Conservation (phyloP, 2,888 invertebrate species). For the Himalopsyche kuldschensis region DNA sequence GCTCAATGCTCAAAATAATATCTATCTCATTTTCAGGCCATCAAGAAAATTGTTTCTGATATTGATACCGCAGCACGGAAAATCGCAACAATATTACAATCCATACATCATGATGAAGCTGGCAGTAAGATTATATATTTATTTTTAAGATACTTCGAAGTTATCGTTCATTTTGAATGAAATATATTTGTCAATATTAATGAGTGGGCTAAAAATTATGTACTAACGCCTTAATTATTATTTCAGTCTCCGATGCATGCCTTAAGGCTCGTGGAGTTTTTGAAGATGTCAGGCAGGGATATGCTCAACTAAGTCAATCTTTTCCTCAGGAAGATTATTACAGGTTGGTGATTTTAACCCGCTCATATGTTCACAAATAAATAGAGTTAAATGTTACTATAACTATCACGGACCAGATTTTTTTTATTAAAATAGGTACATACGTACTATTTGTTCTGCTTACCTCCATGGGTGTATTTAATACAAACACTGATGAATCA, state of each 20-base stretch:
- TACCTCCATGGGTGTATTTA: too few species aligned
- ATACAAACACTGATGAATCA: too few species aligned
- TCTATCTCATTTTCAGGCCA: conserved; percentile 56
- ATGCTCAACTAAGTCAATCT: conserved; percentile 63
- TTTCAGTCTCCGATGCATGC: conserved; percentile 66
- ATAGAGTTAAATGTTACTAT: too few species aligned
- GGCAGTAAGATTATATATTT: conserved; percentile 61
- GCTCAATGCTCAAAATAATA: neutral
- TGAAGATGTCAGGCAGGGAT: conserved; percentile 66
- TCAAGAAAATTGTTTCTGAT: conserved; percentile 70
- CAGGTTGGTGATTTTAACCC: conserved; percentile 59
- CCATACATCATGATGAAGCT: conserved; percentile 75
- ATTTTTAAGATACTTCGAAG: too few species aligned
- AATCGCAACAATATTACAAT: conserved; percentile 76
- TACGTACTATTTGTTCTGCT: too few species aligned
- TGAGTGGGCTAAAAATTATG: too few species aligned
- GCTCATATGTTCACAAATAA: too few species aligned
- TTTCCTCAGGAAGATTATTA: conserved; percentile 81
- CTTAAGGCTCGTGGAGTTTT: conserved; percentile 66
- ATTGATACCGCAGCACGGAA: conserved; percentile 79
- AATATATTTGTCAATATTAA: neutral
- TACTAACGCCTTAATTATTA: conserved; percentile 17
- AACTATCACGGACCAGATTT: too few species aligned
- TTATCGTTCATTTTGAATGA: neutral
- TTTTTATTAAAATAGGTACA: too few species aligned